phyloP scores from a whole-genome alignment of 2,888 invertebrate species.

The Chaitophorus viminalis region DNA sequence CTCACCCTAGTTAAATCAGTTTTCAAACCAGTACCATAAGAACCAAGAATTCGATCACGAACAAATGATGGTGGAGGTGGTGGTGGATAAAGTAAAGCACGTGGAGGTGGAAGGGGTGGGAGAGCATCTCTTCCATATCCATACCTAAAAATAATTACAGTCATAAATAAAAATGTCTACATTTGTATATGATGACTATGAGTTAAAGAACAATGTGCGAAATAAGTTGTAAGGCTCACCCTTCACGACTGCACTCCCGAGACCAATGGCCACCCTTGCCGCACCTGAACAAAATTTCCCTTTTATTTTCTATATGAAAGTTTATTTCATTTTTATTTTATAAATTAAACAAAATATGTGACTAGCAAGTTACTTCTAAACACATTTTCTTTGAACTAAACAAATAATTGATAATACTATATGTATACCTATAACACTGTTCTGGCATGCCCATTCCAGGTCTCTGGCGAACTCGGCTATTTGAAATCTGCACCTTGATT shows the following conservation, averaged over 20 bases:
- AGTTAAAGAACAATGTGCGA: constrained; percentile 57
- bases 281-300: constrained; percentile 71
- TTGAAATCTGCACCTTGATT: constrained; percentile 91
- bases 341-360: constrained; percentile 52
- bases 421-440: constrained; percentile 80
- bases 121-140: constrained; percentile 67
- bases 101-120: constrained; percentile 81
- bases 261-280: constrained; percentile 97
- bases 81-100: constrained; percentile 83
- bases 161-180: constrained; percentile 34
- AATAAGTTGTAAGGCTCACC: constrained; percentile 64
- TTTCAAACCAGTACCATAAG: constrained; percentile 67
- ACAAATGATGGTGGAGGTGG: constrained; percentile 89
- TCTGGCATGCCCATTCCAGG: constrained; percentile 98
- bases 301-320: constrained; percentile 52
- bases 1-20: constrained; percentile 54
- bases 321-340: constrained; percentile 50
- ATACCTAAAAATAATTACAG: constrained; percentile 43
- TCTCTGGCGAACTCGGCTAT: constrained; percentile 91
- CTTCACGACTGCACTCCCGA: constrained; percentile 89
- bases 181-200: background rate
- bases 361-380: constrained; percentile 57
- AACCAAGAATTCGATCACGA: constrained; percentile 91
- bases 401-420: constrained; percentile 7
- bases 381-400: constrained; percentile 58